These are phyloP conservation scores for Drosophila littoralis DNA, from an alignment of 1,140 invertebrate genomes.

Conservation along the genomic window DNA sequence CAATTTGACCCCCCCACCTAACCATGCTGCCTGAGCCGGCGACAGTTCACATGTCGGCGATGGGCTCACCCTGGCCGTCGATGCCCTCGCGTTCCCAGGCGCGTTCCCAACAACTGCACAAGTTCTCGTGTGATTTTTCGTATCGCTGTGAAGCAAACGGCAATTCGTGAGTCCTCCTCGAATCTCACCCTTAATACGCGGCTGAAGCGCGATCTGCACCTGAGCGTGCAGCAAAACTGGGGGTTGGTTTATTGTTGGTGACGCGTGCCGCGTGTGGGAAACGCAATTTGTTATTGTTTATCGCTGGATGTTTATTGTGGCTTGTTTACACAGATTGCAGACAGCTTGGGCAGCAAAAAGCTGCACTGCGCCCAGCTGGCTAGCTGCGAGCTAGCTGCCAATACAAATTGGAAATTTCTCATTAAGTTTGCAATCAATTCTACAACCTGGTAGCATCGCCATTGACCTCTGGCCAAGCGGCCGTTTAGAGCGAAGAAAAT, in stretches of 20 bases:
- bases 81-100: conserved; percentile 34
- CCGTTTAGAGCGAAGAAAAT: conserved; percentile 12
- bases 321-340: conserved; percentile 48
- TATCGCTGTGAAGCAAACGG: conserved; percentile 59
- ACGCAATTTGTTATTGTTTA: conserved; percentile 73
- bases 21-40: neutral
- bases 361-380: neutral
- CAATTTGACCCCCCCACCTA: conserved; percentile 35
- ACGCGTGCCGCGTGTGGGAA: conserved; percentile 69
- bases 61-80: conserved; percentile 34
- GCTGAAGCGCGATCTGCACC: conserved; percentile 45
- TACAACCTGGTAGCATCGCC: conserved; percentile 15
- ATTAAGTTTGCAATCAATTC: conserved; percentile 43
- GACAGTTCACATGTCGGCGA: conserved; percentile 66
- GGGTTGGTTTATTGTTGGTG: conserved; percentile 48
- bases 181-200: conserved; percentile 33
- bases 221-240: conserved; percentile 27
- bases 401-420: conserved; percentile 45
- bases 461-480: conserved; percentile 35
- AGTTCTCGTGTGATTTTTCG: conserved; percentile 74
- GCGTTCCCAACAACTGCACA: conserved; percentile 57
- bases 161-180: conserved; percentile 19
- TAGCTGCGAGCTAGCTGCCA: conserved; percentile 6
- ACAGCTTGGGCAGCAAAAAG: conserved; percentile 1
- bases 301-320: conserved; percentile 22